Evolutionary conservation across 2,797 vertebrate species (phyloP).

Genomic region (Pygocentrus nattereri): DNA sequence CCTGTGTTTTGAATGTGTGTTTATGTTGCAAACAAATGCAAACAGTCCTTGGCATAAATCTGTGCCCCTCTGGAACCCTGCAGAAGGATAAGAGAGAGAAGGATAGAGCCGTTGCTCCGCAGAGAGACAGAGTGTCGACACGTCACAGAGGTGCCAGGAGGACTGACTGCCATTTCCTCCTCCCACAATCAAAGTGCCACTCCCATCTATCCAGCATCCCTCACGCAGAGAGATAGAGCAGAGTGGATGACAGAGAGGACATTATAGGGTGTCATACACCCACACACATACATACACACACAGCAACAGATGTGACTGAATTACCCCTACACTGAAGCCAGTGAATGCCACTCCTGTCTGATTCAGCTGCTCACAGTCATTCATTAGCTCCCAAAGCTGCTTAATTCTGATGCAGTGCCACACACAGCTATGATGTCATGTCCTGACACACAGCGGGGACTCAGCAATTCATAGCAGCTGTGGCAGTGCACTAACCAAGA

Average conservation of each 20-base stretch:
- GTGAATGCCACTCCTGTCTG: slow-evolving; percentile 17
- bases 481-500: neutral
- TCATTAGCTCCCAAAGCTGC: slow-evolving; percentile 42
- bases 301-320: slow-evolving; percentile 13
- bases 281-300: neutral
- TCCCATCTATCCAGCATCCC: neutral
- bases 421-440: slow-evolving; percentile 35
- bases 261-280: neutral
- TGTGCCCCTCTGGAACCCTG: too few relatives aligned
- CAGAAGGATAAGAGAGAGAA: too few relatives aligned
- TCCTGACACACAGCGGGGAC: slow-evolving; percentile 23
- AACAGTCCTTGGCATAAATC: too few relatives aligned
- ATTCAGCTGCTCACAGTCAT: slow-evolving; percentile 37
- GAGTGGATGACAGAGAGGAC: neutral
- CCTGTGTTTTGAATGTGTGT: too few relatives aligned
- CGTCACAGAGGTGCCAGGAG: slow-evolving; percentile 13
- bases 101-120: neutral
- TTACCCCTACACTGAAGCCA: slow-evolving; percentile 24
- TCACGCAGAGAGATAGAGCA: slow-evolving; percentile 13
- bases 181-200: slow-evolving; percentile 8
- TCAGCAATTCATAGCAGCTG: slow-evolving; percentile 20
- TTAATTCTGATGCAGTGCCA: slow-evolving; percentile 25
- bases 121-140: slow-evolving; percentile 2
- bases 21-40: too few relatives aligned
- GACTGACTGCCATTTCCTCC: neutral